Evolutionary conservation across 2,888 invertebrate species (phyloP).

Genomic region (Brachypalpus laphriformis): DNA sequence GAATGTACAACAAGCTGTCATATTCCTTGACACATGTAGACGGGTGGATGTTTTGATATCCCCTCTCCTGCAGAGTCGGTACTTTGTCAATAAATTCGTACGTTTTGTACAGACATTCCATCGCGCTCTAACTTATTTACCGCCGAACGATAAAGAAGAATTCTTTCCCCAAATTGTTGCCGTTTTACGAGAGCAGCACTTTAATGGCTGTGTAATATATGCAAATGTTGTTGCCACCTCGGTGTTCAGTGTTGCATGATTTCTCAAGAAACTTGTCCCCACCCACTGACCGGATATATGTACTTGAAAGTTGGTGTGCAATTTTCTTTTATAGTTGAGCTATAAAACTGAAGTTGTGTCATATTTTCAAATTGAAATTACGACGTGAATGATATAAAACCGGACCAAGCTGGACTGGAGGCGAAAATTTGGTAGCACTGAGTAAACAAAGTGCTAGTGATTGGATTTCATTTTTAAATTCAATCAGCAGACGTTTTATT

Average conservation of each 20-base stretch:
- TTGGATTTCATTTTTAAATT: neutral
- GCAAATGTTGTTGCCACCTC: slow-evolving; percentile 11
- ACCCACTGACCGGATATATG: neutral
- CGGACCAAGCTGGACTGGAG: neutral
- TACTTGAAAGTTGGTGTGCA: neutral
- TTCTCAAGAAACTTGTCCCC: neutral
- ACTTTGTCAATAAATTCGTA: slow-evolving; percentile 7
- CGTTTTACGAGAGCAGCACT: slow-evolving; percentile 15
- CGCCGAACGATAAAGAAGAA: slow-evolving; percentile 17
- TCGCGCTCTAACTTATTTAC: slow-evolving; percentile 2
- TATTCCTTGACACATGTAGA: neutral
- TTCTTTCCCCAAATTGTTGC: slow-evolving; percentile 10
- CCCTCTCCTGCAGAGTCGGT: neutral
- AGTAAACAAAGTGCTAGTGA: neutral
- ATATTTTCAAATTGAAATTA: slow-evolving; percentile 13
- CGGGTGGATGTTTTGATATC: neutral
- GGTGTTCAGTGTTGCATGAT: neutral
- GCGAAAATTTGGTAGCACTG: neutral
- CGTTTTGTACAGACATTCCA: neutral
- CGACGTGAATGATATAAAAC: neutral
- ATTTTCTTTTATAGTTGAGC: neutral
- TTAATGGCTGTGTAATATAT: slow-evolving; percentile 4
- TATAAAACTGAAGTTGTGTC: neutral
- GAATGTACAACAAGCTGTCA: slow-evolving; percentile 15
- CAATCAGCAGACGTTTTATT: neutral